phyloP scores from a whole-genome alignment of 2,888 invertebrate genomes.

The Agrotis exclamationis region DNA sequence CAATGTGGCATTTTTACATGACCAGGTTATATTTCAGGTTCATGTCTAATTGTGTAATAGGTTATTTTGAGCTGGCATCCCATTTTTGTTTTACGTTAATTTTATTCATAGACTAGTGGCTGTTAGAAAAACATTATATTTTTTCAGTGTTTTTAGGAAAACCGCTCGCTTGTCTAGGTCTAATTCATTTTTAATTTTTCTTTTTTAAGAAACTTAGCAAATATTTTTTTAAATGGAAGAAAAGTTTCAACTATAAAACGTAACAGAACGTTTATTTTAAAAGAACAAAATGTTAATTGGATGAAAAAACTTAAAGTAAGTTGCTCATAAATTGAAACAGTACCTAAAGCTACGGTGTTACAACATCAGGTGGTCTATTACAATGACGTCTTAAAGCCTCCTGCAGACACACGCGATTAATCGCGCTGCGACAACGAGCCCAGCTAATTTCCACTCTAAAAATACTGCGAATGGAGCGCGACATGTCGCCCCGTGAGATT shows the following conservation, averaged over 20 bases:
- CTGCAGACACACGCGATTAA: too few species aligned
- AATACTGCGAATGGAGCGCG: too few species aligned
- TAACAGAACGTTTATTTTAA: background rate
- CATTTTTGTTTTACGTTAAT: background rate
- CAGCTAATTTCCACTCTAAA: too few species aligned
- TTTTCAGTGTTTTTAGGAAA: conserved; percentile 2
- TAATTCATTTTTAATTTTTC: background rate
- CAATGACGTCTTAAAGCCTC: too few species aligned
- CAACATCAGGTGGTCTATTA: too few species aligned
- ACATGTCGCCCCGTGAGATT: too few species aligned
- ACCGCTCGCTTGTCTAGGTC: background rate
- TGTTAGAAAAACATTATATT: background rate
- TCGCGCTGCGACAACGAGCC: too few species aligned
- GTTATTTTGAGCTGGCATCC: conserved; percentile 18
- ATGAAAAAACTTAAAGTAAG: background rate
- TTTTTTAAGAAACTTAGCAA: background rate
- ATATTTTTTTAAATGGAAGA: background rate
- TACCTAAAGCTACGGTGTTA: background rate
- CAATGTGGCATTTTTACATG: too few species aligned
- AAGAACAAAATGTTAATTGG: conserved; percentile 2
- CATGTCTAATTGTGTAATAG: accelerated
- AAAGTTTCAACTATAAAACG: too few species aligned
- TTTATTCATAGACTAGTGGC: background rate
- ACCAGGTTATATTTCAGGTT: background rate
- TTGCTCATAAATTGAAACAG: conserved; percentile 17